Evolutionary conservation across 2,888 invertebrate species (phyloP), one percentile per base, ranked within the genome.

Genomic region (Acronicta aceris): DNA sequence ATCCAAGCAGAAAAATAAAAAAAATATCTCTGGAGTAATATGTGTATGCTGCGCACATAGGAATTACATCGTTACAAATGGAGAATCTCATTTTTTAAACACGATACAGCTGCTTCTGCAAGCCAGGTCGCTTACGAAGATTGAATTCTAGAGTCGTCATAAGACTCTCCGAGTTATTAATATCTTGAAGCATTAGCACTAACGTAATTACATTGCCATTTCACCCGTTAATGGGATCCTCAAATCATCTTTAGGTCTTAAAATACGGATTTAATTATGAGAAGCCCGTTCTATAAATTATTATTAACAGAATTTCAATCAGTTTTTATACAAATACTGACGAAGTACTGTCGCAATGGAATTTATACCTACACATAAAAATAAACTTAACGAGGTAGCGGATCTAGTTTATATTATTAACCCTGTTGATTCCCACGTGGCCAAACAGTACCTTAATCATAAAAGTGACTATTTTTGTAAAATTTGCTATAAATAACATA

Each of bases 1-100:
- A 76, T 73, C 57, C 67, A 66, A 58, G 65, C 52, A 66, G 69
- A 71, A 76, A 74, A 78, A 67, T 63, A 65, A 61, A 71, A 69
- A 71, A 48, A 60, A 52, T 16, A 65, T 77, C 75, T 71, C 75
- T 59, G 7, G 76, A 74, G 79, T 70, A 68, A 71, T 73, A 53
- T 8, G 15, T 17, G 30, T 53, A 45, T 3, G 36, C 13, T 47
- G 27, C 25, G 49, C 45, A 40, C 46, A 50, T 51, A 54, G 53
- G 21, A 57, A 48, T 36, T 43, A 49, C 41, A 12, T 57, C 49
- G 38, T 50, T 49, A 47, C 25, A 30, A 41, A 49, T 25, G n/a
- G 41, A n/a, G 13, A 25, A 49, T 48, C 47, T 45, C 46, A 43
- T 36, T 61, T 62, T 64, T 59, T 27, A 36, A n/a, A 6, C 25